A percentile compares a stretch with the other conserved stretches of the same genome.
Conservation (phyloP, 2,113 vertebrate genomes). For the Phaethornis superciliosus region DNA sequence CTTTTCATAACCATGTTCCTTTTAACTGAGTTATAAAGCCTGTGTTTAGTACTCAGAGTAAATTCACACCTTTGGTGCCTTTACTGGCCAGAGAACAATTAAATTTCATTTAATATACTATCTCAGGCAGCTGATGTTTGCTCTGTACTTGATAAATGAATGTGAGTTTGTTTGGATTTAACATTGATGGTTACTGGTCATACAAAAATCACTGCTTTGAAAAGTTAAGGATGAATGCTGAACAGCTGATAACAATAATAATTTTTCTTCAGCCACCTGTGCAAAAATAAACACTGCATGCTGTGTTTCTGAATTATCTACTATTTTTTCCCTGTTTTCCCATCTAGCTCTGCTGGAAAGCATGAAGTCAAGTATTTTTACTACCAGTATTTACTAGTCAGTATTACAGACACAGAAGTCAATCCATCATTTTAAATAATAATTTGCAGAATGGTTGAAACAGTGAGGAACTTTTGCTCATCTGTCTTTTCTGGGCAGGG, state of each 20-base stretch:
- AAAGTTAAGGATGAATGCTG: neutral
- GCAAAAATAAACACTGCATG: neutral
- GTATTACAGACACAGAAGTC: neutral
- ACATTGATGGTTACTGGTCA: neutral
- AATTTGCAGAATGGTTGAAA: neutral
- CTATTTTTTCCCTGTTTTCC: neutral
- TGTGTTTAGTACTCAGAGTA: neutral
- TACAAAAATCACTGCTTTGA: neutral
- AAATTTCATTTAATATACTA: neutral
- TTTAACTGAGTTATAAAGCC: neutral
- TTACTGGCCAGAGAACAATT: neutral
- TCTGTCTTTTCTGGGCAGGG: neutral
- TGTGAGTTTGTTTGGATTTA: slow-evolving; percentile 18
- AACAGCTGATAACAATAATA: slow-evolving; percentile 16
- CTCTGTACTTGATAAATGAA: neutral
- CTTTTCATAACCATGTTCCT: neutral
- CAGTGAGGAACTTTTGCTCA: neutral
- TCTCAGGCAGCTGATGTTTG: neutral
- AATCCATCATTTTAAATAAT: neutral
- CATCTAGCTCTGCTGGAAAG: neutral
- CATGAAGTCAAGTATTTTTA: neutral
- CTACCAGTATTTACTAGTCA: neutral
- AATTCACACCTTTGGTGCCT: neutral
- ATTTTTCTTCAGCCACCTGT: slow-evolving; percentile 17
- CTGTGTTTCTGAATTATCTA: neutral